These are phyloP conservation scores for Drosophila nigritarsus DNA, from an alignment of 2,888 invertebrate genomes.

Conservation along the genomic window DNA sequence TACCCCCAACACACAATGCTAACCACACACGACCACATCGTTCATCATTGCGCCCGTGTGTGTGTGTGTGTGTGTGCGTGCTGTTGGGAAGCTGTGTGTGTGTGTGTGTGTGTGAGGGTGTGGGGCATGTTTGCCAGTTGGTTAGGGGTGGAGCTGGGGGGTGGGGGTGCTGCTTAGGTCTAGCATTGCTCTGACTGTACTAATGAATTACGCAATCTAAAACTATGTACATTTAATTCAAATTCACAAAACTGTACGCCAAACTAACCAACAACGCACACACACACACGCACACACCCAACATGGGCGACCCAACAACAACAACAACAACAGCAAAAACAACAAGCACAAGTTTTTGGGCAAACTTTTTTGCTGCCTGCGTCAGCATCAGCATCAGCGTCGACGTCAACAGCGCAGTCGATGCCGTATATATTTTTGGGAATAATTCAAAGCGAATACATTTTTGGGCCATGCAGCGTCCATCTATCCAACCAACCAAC, in stretches of 20 bases:
- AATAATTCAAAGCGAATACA: conserved; percentile 80
- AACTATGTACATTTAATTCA: conserved; percentile 83
- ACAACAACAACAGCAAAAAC: conserved; percentile 7
- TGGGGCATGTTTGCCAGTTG: neutral
- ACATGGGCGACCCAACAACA: conserved; percentile 25
- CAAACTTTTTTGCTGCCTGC: conserved; percentile 70
- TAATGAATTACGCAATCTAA: conserved; percentile 85
- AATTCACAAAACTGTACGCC: conserved; percentile 81
- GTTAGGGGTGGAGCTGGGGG: neutral
- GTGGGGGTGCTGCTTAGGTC: conserved; percentile 47
- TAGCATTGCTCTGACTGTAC: conserved; percentile 73
- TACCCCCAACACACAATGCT: conserved; percentile 57
- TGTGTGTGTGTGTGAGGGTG: neutral
- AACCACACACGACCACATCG: conserved; percentile 82
- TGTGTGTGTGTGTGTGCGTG: neutral
- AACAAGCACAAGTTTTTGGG: conserved; percentile 68
- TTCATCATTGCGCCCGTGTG: conserved; percentile 79
- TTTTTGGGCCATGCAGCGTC: conserved; percentile 48
- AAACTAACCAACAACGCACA: conserved; percentile 66
- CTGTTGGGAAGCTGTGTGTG: neutral
- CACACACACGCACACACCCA: conserved; percentile 42
- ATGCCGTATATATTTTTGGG: conserved; percentile 70
- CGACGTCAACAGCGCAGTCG: conserved; percentile 27
- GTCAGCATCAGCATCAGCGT: conserved; percentile 25
- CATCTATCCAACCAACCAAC: neutral